Base-by-base conservation (phyloP, 1,140 invertebrate genomes). In the Drosophila santomea region DNA sequence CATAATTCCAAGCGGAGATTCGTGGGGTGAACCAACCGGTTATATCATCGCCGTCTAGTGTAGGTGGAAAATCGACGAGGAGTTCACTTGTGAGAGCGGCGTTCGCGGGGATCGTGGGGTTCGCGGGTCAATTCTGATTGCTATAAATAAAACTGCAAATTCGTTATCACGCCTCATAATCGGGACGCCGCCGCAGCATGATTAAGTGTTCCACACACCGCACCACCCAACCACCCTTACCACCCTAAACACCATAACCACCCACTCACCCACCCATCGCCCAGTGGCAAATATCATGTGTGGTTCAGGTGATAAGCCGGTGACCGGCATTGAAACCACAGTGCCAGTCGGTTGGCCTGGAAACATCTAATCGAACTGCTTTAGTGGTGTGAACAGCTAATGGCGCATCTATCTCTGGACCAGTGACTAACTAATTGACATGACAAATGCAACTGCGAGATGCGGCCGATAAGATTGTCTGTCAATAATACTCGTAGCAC, bases 121-220 rank as follows among this genome's bases (percentile, higher is more conserved):
- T 59, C 48, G 63, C 56, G 74, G 66, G 62, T 88, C 83, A 77
- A 48, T 67, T 75, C 45, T 43, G 64, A 62, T 77, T 56, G 58
- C 84, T 83, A 88, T 72, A 88, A 88, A 88, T 88, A 88, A 83
- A 77, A 71, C 62, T 74, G 61, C 61, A 57, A 74, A 59, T 57
- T 36, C 62, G 61, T 74, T 89, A 89, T 88, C 84, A 88, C 47
- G 35, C 12, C 44, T 72, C 64, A 54, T 68, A 83, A 88, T 88
- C 76, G 69, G 74, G 77, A 86, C 74, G 74, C 78, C 74, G 68
- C 51, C 69, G 51, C 58, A 63, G 78, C 78, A 76, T 88, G 84
- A 88, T 88, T 88, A 76, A 82, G 58, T 43, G 62, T 62, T 35
- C 50, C 41, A 10, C 15, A 43, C 56, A 48, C 39, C 17, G 15